Conservation (phyloP, 2,888 invertebrate species). For the Drepanosiphum platanoidis region DNA sequence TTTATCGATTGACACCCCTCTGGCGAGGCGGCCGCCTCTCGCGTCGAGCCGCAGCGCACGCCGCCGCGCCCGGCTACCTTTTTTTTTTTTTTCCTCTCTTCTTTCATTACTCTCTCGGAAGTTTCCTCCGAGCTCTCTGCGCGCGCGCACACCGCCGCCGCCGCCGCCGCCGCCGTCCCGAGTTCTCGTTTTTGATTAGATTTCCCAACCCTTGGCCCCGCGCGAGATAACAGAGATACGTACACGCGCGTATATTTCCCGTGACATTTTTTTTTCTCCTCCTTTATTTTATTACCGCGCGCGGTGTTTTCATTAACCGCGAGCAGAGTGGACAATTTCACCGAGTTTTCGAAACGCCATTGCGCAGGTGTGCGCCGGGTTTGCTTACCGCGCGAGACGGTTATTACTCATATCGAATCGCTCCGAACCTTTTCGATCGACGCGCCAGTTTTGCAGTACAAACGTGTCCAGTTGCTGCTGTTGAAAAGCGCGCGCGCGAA, state of each 20-base stretch:
- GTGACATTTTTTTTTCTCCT: neutral
- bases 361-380: neutral
- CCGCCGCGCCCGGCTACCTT: neutral
- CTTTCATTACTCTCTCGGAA: slow-evolving; percentile 7
- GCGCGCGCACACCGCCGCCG: too few relatives aligned
- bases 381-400: neutral
- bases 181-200: slow-evolving; percentile 42
- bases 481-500: too few relatives aligned
- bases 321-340: neutral
- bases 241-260: too few relatives aligned
- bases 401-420: neutral
- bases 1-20: slow-evolving; percentile 42
- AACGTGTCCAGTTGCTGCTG: too few relatives aligned
- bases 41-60: too few relatives aligned
- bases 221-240: neutral
- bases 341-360: neutral
- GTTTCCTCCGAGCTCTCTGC: neutral
- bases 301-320: slow-evolving; percentile 1
- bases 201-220: slow-evolving; percentile 1
- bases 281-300: slow-evolving; percentile 6
- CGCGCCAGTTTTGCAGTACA: too few relatives aligned
- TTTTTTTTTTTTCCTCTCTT: neutral
- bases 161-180: neutral
- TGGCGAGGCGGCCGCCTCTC: neutral
- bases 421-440: neutral